phyloP scores from a whole-genome alignment of 1,140 invertebrate species.

The Chelonus insularis region DNA sequence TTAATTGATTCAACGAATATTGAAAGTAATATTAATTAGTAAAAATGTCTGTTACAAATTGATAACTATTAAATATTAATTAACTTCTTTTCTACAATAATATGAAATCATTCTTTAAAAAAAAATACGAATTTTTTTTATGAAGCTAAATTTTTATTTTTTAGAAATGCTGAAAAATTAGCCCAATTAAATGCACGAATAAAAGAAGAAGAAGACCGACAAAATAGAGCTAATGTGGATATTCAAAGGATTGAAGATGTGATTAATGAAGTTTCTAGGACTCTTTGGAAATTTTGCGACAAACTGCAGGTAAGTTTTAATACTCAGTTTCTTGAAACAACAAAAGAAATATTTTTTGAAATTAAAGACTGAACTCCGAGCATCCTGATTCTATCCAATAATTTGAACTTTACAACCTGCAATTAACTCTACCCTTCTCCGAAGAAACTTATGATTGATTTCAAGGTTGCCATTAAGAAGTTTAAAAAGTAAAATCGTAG shows the following conservation, averaged over 20 bases:
- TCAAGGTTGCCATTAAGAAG: slow-evolving; percentile 11
- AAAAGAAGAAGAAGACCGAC: slow-evolving; percentile 51
- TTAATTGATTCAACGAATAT: no score
- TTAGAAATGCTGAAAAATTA: slow-evolving; percentile 70
- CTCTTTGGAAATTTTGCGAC: slow-evolving; percentile 44
- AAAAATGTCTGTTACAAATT: no score
- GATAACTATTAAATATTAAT: no score
- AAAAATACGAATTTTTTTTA: no score
- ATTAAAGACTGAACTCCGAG: background rate
- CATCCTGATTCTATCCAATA: background rate
- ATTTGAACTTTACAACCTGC: background rate
- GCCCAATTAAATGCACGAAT: slow-evolving; percentile 66
- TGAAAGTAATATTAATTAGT: no score
- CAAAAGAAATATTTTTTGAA: background rate
- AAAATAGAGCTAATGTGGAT: slow-evolving; percentile 54
- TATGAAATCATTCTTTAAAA: no score
- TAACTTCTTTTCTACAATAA: no score
- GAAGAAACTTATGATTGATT: slow-evolving; percentile 18
- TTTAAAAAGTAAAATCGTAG: slow-evolving; percentile 8
- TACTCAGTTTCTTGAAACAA: background rate
- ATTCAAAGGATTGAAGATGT: slow-evolving; percentile 56
- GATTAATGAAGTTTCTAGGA: slow-evolving; percentile 38
- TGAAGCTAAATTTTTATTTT: background rate
- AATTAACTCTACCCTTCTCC: slow-evolving; percentile 10
- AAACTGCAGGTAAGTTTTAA: slow-evolving; percentile 44